phyloP scores from a whole-genome alignment of 53 echinoderm and acorn worm genomes.

The Temnopleurus reevesii region DNA sequence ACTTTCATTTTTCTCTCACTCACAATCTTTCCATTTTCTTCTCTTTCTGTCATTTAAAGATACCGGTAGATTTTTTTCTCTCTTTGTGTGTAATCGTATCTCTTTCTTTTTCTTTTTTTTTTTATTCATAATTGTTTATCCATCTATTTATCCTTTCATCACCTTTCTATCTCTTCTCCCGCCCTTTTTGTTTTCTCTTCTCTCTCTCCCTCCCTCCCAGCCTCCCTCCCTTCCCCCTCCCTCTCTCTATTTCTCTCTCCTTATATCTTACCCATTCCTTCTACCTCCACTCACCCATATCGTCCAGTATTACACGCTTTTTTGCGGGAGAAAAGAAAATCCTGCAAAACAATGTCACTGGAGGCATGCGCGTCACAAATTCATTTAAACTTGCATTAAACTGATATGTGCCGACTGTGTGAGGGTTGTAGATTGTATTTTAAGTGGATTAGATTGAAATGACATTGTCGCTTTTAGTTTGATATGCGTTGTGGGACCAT shows the following conservation, averaged over 20 bases:
- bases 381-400: constrained; percentile 58
- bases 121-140: no score
- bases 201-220: background rate
- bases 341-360: constrained; percentile 17
- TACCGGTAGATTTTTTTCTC: no score
- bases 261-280: background rate
- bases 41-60: no score
- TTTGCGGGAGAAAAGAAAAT: background rate
- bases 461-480: constrained; percentile 57
- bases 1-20: no score
- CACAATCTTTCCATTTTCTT: no score
- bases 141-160: no score
- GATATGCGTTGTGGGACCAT: constrained; percentile 46
- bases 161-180: no score
- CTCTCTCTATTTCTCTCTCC: background rate
- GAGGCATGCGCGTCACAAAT: constrained; percentile 50
- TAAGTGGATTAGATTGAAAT: constrained; percentile 54
- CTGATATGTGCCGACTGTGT: constrained; percentile 33
- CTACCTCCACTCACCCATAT: background rate
- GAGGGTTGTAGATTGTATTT: constrained; percentile 43
- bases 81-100: no score
- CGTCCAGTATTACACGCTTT: constrained; percentile 21
- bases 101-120: no score
- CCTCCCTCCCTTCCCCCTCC: background rate
- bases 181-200: no score